Evolutionary conservation across 1,140 invertebrate genomes (phyloP).

Genomic region (Spodoptera frugiperda): DNA sequence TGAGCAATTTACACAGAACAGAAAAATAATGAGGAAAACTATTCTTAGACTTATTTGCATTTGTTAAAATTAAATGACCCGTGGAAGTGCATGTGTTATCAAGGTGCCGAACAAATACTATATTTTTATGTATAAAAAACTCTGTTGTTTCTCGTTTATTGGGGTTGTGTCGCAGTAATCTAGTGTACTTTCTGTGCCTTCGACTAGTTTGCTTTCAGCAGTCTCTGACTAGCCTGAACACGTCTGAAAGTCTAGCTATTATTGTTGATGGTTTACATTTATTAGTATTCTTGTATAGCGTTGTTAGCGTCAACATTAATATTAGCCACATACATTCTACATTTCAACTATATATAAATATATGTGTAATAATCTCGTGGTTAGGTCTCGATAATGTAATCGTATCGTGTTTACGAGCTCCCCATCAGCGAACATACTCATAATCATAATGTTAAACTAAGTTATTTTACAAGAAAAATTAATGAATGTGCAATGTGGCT

Average conservation of each 20-base stretch:
- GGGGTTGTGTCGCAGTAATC: constrained; percentile 74
- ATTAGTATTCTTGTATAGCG: constrained; percentile 44
- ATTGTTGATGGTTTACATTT: constrained; percentile 55
- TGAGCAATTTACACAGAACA: constrained; percentile 28
- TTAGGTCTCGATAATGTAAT: constrained; percentile 33
- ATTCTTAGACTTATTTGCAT: constrained; percentile 41
- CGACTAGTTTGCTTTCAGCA: constrained; percentile 76
- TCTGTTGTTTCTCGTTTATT: constrained; percentile 58
- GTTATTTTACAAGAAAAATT: constrained; percentile 57
- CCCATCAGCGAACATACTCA: constrained; percentile 61
- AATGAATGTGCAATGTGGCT: constrained; percentile 71
- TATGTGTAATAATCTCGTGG: constrained; percentile 28
- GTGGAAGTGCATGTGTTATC: constrained; percentile 33
- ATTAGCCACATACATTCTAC: constrained; percentile 40
- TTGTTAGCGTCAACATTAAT: constrained; percentile 34
- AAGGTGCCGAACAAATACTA: constrained; percentile 49
- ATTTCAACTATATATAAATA: constrained; percentile 37
- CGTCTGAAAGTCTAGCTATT: constrained; percentile 55
- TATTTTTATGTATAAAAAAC: constrained; percentile 46
- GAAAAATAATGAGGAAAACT: constrained; percentile 11
- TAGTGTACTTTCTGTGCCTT: constrained; percentile 81
- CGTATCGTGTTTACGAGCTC: constrained; percentile 45
- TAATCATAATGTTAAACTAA: constrained; percentile 55
- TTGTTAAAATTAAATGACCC: constrained; percentile 18
- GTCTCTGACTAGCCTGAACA: constrained; percentile 58